These are phyloP conservation scores for Vanessa cardui DNA, from an alignment of 2,888 invertebrate species.

Conservation along the genomic window DNA sequence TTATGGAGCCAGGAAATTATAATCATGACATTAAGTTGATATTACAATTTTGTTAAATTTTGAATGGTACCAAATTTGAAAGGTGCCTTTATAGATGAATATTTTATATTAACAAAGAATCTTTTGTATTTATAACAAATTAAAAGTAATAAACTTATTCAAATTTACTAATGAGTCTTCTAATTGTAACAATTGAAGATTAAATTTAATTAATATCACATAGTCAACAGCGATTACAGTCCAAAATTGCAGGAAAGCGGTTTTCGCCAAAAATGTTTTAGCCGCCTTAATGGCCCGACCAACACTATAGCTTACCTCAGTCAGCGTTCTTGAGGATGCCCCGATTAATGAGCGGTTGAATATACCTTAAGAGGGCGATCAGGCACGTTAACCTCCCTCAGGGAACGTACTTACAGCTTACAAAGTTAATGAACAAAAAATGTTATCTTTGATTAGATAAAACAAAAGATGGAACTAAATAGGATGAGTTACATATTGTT, in stretches of 20 bases:
- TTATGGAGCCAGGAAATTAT: constrained; percentile 37
- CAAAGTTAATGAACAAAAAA: constrained; percentile 26
- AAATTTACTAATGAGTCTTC: too few relatives aligned
- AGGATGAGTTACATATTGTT: too few relatives aligned
- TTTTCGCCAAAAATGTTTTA: constrained; percentile 37
- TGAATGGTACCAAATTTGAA: too few relatives aligned
- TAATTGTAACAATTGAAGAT: too few relatives aligned
- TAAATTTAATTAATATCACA: too few relatives aligned
- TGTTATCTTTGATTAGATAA: background rate
- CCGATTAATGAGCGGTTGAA: constrained; percentile 71
- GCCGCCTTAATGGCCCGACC: constrained; percentile 53
- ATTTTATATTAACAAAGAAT: too few relatives aligned
- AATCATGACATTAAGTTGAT: background rate
- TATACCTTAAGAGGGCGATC: constrained; percentile 45
- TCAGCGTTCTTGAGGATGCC: constrained; percentile 70
- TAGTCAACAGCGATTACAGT: background rate
- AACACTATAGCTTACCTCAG: constrained; percentile 52
- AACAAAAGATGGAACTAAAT: background rate
- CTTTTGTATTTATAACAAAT: too few relatives aligned
- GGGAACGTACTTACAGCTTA: constrained; percentile 42
- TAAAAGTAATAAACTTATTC: too few relatives aligned
- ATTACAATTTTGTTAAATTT: too few relatives aligned
- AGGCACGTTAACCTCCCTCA: constrained; percentile 36
- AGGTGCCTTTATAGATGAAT: too few relatives aligned
- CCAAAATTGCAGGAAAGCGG: background rate